phyloP scores from a whole-genome alignment of 1,140 invertebrate genomes.

The Brachionus sp. region DNA sequence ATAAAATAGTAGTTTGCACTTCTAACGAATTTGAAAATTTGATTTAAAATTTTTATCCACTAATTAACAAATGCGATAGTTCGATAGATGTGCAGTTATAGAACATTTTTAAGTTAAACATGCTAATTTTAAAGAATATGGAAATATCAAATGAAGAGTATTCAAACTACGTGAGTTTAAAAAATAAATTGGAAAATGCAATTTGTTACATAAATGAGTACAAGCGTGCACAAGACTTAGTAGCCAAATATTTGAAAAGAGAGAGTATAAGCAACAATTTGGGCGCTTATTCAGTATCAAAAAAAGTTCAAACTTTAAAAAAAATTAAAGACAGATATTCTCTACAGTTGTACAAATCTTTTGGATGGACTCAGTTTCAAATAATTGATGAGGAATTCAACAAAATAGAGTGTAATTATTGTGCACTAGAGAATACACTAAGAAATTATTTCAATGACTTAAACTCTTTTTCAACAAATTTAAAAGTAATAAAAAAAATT shows the following conservation, averaged over 20 bases:
- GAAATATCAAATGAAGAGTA: constrained; percentile 1
- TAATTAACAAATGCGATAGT: too few relatives aligned
- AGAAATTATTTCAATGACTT: constrained; percentile 14
- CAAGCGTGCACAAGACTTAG: constrained; percentile 22
- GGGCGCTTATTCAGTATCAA: background rate
- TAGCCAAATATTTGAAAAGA: constrained; percentile 27
- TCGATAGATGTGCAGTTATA: background rate
- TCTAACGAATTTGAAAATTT: background rate
- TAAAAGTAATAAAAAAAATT: background rate
- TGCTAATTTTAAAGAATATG: background rate
- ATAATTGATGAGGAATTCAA: constrained; percentile 10
- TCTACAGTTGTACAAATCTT: background rate
- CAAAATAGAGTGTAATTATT: background rate
- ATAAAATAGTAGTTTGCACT: background rate
- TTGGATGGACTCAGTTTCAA: background rate
- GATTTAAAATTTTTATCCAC: background rate
- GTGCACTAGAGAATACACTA: background rate
- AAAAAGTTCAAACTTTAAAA: background rate
- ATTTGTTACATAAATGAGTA: constrained; percentile 32
- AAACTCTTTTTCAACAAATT: background rate
- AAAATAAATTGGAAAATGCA: background rate
- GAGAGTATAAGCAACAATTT: background rate
- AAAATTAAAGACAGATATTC: background rate
- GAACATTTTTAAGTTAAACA: background rate
- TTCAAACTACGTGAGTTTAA: background rate